phyloP scores from a whole-genome alignment of 2,113 vertebrate genomes.

The Megaceryle torquata region DNA sequence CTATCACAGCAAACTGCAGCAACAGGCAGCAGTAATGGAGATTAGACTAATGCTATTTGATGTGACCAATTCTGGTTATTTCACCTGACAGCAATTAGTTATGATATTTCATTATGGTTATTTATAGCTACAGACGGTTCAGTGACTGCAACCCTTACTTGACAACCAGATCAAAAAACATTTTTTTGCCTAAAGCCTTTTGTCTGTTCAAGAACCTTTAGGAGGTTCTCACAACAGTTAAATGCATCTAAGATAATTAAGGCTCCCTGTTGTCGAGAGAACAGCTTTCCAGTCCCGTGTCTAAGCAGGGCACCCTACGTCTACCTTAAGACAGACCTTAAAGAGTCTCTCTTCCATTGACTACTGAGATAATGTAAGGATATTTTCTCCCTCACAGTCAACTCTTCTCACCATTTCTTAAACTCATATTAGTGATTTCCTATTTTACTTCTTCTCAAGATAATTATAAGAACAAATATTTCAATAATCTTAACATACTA shows the following conservation, averaged over 20 bases:
- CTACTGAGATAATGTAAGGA: not conserved
- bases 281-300: rapidly evolving
- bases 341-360: not conserved
- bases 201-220: not conserved
- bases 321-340: not conserved
- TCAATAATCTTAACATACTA: not conserved
- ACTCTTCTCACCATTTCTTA: not conserved
- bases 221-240: not conserved
- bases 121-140: not conserved
- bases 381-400: not conserved
- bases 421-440: not conserved
- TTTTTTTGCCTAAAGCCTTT: not conserved
- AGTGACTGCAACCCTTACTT: not conserved
- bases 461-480: not conserved
- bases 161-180: not conserved
- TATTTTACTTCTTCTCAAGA: not conserved
- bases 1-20: not conserved
- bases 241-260: not conserved
- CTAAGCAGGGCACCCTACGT: not conserved
- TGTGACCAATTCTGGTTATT: not conserved
- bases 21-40: not conserved
- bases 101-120: not conserved
- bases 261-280: not conserved
- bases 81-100: not conserved
- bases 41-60: not conserved